These are phyloP conservation scores for Caenorhabditis sp. DNA, from an alignment of 2,888 invertebrate species.

Conservation along the genomic window DNA sequence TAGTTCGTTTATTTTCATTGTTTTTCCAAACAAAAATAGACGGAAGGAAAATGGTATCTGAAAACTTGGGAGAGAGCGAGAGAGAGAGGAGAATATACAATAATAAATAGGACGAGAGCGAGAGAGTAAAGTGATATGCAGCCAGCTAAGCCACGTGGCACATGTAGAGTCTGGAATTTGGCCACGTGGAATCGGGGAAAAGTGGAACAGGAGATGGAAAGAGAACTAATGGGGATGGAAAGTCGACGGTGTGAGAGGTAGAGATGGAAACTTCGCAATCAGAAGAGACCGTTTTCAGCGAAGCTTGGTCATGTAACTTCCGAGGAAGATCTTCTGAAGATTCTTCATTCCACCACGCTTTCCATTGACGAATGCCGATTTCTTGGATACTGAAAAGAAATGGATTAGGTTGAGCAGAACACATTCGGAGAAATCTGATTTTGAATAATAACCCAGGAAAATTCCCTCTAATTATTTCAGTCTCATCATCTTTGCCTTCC, in stretches of 20 bases:
- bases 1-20: slow-evolving; percentile 36
- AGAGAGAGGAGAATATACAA: neutral
- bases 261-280: slow-evolving; percentile 11
- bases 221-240: slow-evolving; percentile 13
- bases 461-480: neutral
- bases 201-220: slow-evolving; percentile 5
- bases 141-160: slow-evolving; percentile 43
- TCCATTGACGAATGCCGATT: slow-evolving; percentile 41
- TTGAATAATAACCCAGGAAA: neutral
- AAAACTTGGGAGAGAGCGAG: slow-evolving; percentile 4
- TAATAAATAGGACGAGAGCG: slow-evolving; percentile 17
- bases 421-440: neutral
- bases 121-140: slow-evolving; percentile 46
- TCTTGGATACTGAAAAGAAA: slow-evolving; percentile 49
- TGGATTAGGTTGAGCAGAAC: neutral
- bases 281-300: slow-evolving; percentile 28
- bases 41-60: neutral
- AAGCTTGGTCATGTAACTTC: slow-evolving; percentile 61
- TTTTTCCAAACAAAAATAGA: slow-evolving; percentile 3
- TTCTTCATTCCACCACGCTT: slow-evolving; percentile 61
- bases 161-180: slow-evolving; percentile 4
- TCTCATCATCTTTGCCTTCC: neutral
- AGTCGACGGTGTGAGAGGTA: slow-evolving; percentile 35
- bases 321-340: slow-evolving; percentile 56
- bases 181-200: slow-evolving; percentile 23